Evolutionary conservation across 37 sponge, comb jelly and placozoan species (phyloP).

Genomic region (Ianthella basta): DNA sequence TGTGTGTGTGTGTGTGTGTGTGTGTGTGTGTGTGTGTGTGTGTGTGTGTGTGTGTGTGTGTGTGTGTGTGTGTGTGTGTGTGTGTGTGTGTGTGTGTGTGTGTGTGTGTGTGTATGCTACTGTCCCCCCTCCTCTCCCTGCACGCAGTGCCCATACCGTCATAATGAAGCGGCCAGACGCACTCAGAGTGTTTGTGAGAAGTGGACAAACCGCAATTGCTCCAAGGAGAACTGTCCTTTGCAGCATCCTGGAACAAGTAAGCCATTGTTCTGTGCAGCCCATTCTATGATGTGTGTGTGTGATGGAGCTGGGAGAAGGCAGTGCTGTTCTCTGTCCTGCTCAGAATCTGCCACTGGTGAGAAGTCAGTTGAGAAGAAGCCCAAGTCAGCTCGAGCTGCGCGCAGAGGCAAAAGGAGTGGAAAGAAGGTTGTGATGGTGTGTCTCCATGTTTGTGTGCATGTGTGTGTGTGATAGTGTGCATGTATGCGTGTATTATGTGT

Average conservation of each 20-base stretch:
- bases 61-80: too few species aligned
- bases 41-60: neutral
- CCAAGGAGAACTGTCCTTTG: conserved; percentile 32
- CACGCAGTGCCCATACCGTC: conserved; percentile 76
- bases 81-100: too few species aligned
- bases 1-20: conserved; percentile 3
- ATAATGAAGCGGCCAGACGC: conserved; percentile 44
- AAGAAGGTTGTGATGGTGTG: conserved; percentile 3
- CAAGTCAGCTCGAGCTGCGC: too few species aligned
- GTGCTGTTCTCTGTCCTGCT: too few species aligned
- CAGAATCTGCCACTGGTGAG: too few species aligned
- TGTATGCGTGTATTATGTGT: neutral
- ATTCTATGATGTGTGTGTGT: neutral
- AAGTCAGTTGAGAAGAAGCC: too few species aligned
- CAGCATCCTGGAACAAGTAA: conserved; percentile 59
- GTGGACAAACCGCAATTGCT: conserved; percentile 64
- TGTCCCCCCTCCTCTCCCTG: neutral
- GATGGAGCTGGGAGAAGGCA: too few species aligned
- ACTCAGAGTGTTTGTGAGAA: conserved; percentile 28
- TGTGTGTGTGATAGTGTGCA: conserved; percentile 10
- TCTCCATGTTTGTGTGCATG: neutral
- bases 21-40: neutral
- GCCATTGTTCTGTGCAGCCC: neutral
- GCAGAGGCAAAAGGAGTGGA: too few species aligned
- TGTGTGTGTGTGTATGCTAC: too few species aligned